A percentile compares a stretch with the other conserved stretches of the same genome.
Evolutionary conservation across 2,888 invertebrate genomes (phyloP).

Genomic region (Formica aserva): DNA sequence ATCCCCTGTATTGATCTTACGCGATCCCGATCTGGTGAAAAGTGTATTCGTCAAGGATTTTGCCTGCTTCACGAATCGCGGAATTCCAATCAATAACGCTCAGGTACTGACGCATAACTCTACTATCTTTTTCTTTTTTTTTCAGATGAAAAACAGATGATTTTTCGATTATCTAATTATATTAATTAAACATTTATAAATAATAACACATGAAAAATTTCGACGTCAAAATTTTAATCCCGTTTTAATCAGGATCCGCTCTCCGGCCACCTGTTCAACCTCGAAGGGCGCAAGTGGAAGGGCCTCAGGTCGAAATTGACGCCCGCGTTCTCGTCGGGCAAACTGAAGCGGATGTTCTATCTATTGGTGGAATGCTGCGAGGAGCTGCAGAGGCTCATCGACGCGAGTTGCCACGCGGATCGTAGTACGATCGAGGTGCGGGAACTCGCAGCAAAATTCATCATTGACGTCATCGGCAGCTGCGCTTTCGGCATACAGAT

Average conservation of each 20-base stretch:
- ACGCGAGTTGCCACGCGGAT: conserved; percentile 48
- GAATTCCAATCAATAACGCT: conserved; percentile 80
- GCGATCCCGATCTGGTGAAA: conserved; percentile 82
- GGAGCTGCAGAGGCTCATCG: conserved; percentile 81
- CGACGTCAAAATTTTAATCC: background rate
- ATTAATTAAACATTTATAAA: background rate
- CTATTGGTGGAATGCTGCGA: conserved; percentile 84
- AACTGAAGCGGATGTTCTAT: conserved; percentile 86
- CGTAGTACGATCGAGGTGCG: conserved; percentile 82
- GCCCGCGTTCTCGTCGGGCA: conserved; percentile 86
- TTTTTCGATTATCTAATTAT: background rate
- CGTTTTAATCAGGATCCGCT: conserved; percentile 79
- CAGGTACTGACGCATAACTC: conserved; percentile 68
- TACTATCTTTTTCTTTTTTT: background rate
- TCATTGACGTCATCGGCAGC: conserved; percentile 86
- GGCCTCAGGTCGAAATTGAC: conserved; percentile 85
- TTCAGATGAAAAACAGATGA: background rate
- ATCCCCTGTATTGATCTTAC: conserved; percentile 80
- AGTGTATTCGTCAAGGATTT: conserved; percentile 81
- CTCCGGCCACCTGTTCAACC: conserved; percentile 84
- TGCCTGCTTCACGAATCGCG: conserved; percentile 79
- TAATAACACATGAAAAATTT: background rate
- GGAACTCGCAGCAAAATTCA: conserved; percentile 85
- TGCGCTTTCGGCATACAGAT: conserved; percentile 86
- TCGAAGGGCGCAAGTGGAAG: conserved; percentile 85